phyloP scores from a whole-genome alignment of 2,888 invertebrate species.

The Andrena marginata region DNA sequence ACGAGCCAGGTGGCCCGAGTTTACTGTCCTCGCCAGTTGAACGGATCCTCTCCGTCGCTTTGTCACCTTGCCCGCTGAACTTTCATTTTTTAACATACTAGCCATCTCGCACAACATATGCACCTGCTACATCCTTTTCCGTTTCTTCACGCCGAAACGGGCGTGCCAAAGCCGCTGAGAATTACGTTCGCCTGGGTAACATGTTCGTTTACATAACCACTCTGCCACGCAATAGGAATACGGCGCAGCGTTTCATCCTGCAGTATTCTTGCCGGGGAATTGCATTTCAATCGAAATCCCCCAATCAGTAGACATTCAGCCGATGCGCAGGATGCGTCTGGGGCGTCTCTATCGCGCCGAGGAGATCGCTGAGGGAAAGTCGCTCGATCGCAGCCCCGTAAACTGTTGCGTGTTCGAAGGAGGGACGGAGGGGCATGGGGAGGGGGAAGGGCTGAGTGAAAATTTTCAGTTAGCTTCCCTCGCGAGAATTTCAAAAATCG shows the following conservation, averaged over 20 bases:
- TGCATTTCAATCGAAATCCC: not conserved
- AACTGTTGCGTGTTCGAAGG: conserved; percentile 38
- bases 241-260: not conserved
- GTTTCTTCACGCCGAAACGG: not conserved
- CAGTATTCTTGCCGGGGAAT: not conserved
- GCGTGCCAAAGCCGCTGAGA: not conserved
- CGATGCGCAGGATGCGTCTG: not conserved
- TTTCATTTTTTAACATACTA: not conserved
- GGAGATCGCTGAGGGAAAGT: not conserved
- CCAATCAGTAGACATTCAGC: not conserved
- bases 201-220: not conserved
- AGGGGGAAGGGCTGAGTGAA: conserved; percentile 19
- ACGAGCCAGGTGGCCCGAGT: not conserved
- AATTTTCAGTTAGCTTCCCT: conserved; percentile 47
- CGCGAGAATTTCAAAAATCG: conserved; percentile 62
- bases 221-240: not conserved
- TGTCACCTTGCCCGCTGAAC: not conserved
- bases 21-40: too few relatives aligned
- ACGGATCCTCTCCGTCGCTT: too few relatives aligned
- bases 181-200: not conserved
- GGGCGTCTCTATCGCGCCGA: not conserved
- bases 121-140: too few relatives aligned
- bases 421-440: not conserved
- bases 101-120: not conserved
- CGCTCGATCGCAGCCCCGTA: not conserved